Percentiles rank a stretch among this genome's conserved stretches.
phyloP scores from a whole-genome alignment of 2,797 vertebrate species.

The Sphenodon punctatus region DNA sequence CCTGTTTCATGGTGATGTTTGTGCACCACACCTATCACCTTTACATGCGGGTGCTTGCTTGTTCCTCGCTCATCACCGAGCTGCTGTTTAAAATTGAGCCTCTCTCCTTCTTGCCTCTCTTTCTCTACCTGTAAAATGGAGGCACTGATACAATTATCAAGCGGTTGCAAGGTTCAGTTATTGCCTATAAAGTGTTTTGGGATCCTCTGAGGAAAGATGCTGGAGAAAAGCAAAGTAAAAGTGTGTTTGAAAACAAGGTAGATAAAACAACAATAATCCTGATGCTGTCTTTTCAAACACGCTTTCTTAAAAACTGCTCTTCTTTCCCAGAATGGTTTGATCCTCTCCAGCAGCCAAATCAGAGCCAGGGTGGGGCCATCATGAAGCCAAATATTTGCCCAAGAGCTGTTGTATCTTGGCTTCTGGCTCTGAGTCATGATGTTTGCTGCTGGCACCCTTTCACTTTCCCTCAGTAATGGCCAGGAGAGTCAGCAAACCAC shows the following conservation, averaged over 20 bases:
- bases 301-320: background rate
- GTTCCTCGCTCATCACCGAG: background rate
- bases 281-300: accelerated
- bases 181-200: background rate
- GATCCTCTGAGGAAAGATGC: background rate
- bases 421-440: no score
- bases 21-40: no score
- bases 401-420: no score
- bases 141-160: background rate
- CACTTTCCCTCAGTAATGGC: background rate
- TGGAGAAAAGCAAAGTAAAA: background rate
- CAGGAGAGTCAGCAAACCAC: background rate
- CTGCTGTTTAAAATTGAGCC: background rate
- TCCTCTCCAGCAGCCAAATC: background rate
- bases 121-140: background rate
- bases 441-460: background rate
- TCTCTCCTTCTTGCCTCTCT: background rate
- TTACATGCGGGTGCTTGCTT: no score
- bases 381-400: background rate
- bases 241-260: background rate
- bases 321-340: background rate
- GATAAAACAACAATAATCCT: background rate
- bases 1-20: no score
- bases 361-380: background rate
- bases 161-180: background rate